A percentile compares a stretch with the other conserved stretches of the same genome.
These are phyloP conservation scores for Ophioninae sp. DNA, from an alignment of 2,888 invertebrate species.

Conservation along the genomic window DNA sequence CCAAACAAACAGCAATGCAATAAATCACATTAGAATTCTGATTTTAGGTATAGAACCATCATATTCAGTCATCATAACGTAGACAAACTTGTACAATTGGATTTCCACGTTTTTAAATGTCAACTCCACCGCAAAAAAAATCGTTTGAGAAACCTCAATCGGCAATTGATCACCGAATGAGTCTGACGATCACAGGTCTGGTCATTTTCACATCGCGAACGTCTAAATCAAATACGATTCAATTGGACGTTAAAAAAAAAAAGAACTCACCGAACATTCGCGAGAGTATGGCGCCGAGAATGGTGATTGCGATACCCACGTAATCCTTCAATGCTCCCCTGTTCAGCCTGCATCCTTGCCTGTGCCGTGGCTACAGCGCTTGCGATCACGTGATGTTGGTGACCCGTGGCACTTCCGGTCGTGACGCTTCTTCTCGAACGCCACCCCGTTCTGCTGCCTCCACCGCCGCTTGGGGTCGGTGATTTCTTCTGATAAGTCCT, in stretches of 20 bases:
- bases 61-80: no score
- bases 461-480: constrained; percentile 77
- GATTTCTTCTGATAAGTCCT: constrained; percentile 80
- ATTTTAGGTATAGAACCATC: no score
- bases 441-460: constrained; percentile 78
- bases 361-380: constrained; percentile 79
- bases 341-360: constrained; percentile 94
- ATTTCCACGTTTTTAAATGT: background rate
- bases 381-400: constrained; percentile 79
- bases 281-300: constrained; percentile 93
- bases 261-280: constrained; percentile 93
- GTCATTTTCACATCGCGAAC: constrained; percentile 46
- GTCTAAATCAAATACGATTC: background rate
- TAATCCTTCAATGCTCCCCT: constrained; percentile 94
- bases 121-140: no score
- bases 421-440: constrained; percentile 79
- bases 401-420: constrained; percentile 77
- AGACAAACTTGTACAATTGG: background rate
- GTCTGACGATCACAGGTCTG: constrained; percentile 32
- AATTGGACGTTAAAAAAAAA: background rate
- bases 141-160: background rate
- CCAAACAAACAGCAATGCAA: no score
- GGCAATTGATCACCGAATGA: background rate
- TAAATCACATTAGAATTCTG: no score
- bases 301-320: constrained; percentile 94